A percentile compares a stretch with the other conserved stretches of the same genome.
Evolutionary conservation across 2,113 vertebrate genomes (phyloP).

Genomic region (Serinus canaria): DNA sequence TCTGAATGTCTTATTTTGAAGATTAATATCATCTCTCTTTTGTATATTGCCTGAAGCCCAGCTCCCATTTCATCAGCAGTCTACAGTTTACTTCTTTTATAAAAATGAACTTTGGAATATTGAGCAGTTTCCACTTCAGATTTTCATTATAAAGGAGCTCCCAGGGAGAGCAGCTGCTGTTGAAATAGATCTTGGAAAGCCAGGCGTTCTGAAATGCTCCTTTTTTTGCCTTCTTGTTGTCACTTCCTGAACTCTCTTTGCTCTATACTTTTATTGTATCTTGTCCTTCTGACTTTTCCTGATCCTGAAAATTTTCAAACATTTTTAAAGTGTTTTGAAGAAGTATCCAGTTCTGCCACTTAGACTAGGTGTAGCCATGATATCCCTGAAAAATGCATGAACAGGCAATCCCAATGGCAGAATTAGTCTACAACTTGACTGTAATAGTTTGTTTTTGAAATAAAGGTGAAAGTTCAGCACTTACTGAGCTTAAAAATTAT

Average conservation of each 20-base stretch:
- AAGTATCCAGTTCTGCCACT: background rate
- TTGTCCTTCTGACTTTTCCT: background rate
- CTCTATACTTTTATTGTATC: background rate
- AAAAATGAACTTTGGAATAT: slow-evolving; percentile 33
- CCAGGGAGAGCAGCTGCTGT: background rate
- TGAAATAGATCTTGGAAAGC: slow-evolving; percentile 6
- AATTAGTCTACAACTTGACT: background rate
- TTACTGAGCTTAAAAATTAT: background rate
- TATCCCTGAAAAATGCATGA: background rate
- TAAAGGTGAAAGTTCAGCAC: background rate
- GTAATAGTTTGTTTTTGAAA: background rate
- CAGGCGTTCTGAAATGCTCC: background rate
- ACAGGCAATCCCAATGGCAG: background rate
- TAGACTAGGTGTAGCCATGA: background rate
- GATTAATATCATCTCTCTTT: background rate
- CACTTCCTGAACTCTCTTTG: background rate
- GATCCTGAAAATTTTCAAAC: background rate
- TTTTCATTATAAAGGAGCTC: slow-evolving; percentile 36
- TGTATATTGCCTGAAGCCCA: background rate
- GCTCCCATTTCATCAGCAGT: background rate
- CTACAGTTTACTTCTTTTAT: background rate
- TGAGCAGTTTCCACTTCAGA: background rate
- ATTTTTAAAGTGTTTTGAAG: background rate
- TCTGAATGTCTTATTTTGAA: background rate
- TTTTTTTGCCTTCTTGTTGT: background rate